Evolutionary conservation across 2,888 invertebrate species (phyloP), one percentile per base, ranked within the genome.

Genomic region (Papilio gigon): DNA sequence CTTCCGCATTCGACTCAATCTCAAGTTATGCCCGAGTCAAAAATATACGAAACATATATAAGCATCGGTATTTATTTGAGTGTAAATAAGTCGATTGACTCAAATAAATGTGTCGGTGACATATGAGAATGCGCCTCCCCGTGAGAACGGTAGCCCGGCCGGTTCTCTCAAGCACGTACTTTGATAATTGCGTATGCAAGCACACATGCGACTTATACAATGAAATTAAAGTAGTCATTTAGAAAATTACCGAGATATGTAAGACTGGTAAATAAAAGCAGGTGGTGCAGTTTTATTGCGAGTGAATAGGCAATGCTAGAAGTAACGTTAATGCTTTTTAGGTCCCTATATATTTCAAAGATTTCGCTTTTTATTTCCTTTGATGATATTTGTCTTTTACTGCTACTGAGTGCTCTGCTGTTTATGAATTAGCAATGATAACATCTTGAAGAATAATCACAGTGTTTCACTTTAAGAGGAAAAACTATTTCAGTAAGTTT

Each of bases 131-230:
- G 72, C 72, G 25, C 62, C 5, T 14, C 53, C 66, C 75, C 88
- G 88, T 89, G 89, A 86, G 89, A 89, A 89, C 81, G 75, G 74
- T 70, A 68, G 67, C 71, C 74, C 71, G 79, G 80, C 80, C 78
- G 77, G 80, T 85, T 84, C 85, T 88, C 89, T 84, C 88, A 86
- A 84, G 82, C 79, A 76, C 73, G 58, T 27, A 77, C 74, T 73
- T 77, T 82, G 81, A 83, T 84, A 82, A 78, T 74, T 72, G 78
- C 74, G 78, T 88, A 84, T 88, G 84, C 84, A 84, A 87, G 88
- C 85, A 84, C 78, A 77, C 75, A 77, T 78, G 79, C 80, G 81
- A 77, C 72, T 77, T 80, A 80, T 80, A 81, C 77, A 80, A 79
- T 78, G 75, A 74, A 71, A 62, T 69, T 67, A 63, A 60, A 27